Conservation (phyloP, 2,113 vertebrate species). For the Ariopsis seemanni region DNA sequence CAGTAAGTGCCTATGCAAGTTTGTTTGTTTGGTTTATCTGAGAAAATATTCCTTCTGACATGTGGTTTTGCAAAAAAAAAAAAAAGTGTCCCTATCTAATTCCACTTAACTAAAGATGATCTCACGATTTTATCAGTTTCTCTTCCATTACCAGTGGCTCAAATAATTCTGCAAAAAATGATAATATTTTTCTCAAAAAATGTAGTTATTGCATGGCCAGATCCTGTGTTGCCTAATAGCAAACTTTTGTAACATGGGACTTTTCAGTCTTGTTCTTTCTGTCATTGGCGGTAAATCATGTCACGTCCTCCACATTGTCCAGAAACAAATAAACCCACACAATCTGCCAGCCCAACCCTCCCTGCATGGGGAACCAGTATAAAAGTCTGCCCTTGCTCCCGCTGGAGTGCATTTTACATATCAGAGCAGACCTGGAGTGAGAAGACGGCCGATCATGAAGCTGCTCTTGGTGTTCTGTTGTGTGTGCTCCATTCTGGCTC, state of each 20-base stretch:
- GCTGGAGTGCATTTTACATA: slow-evolving; percentile 10
- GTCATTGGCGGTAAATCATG: not conserved
- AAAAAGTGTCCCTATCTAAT: not conserved
- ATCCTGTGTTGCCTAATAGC: slow-evolving; percentile 19
- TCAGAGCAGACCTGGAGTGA: slow-evolving; percentile 29
- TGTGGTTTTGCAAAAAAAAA: not conserved
- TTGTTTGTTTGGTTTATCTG: not conserved
- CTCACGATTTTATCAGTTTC: not conserved
- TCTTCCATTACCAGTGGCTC: not conserved
- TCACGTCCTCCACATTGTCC: slow-evolving; percentile 31
- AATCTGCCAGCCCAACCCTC: slow-evolving; percentile 11
- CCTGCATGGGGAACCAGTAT: slow-evolving; percentile 43
- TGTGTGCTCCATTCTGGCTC: slow-evolving; percentile 54
- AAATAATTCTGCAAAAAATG: not conserved
- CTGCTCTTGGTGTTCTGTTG: slow-evolving; percentile 52
- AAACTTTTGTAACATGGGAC: slow-evolving; percentile 58
- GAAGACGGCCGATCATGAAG: slow-evolving; percentile 61
- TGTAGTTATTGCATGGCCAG: not conserved
- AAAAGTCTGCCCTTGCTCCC: slow-evolving; percentile 51
- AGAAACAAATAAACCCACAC: slow-evolving; percentile 28
- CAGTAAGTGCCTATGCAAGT: not conserved
- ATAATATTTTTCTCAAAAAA: not conserved
- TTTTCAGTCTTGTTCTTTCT: slow-evolving; percentile 9
- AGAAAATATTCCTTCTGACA: not conserved
- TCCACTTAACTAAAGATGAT: not conserved